phyloP scores from a whole-genome alignment of 2,888 invertebrate species.

The Pollenia angustigena region DNA sequence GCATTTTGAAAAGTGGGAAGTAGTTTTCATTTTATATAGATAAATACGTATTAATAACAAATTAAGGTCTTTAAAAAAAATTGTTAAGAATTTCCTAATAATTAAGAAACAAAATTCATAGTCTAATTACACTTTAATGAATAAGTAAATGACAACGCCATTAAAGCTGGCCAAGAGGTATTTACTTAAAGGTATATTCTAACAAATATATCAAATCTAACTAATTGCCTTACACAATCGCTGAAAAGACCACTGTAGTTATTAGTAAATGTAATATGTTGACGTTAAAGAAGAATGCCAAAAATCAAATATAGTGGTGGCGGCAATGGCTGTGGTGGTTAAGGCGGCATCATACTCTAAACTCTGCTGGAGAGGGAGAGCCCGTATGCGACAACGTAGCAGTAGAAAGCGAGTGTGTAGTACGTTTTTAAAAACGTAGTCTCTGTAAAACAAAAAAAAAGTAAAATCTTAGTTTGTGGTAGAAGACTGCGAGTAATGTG shows the following conservation, averaged over 20 bases:
- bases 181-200: not conserved
- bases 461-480: constrained; percentile 52
- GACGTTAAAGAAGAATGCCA: no score
- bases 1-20: no score
- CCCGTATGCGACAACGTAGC: constrained; percentile 6
- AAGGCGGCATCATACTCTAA: constrained; percentile 18
- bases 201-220: not conserved
- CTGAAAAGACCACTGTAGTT: constrained; percentile 52
- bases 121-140: not conserved
- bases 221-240: not conserved
- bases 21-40: no score
- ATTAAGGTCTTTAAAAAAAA: not conserved
- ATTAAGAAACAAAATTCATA: not conserved
- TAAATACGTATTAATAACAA: no score
- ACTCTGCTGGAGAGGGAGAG: constrained; percentile 53
- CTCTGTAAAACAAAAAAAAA: not conserved
- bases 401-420: constrained; percentile 30
- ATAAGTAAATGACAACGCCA: not conserved
- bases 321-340: constrained; percentile 23
- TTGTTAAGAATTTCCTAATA: not conserved
- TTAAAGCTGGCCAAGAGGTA: not conserved
- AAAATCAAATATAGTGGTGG: constrained; percentile 23
- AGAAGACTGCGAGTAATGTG: constrained; percentile 70
- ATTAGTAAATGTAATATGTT: not conserved
- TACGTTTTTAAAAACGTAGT: constrained; percentile 21